phyloP scores from a whole-genome alignment of 2,888 invertebrate species.

The Caenorhabditis imperialis region DNA sequence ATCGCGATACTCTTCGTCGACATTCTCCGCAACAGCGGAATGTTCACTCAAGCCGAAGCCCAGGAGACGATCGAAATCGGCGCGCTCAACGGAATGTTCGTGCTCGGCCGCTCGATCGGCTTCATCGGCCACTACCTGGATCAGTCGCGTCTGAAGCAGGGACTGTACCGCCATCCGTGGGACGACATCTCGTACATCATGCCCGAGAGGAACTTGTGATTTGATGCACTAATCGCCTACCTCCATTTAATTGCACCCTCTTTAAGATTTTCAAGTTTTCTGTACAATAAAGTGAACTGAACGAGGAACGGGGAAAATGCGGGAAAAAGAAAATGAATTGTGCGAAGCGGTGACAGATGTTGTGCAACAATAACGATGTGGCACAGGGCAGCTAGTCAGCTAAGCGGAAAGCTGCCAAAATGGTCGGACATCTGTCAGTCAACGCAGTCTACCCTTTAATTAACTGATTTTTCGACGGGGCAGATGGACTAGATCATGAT shows the following conservation, averaged over 20 bases:
- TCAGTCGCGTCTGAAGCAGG: constrained; percentile 97
- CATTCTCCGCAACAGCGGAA: constrained; percentile 86
- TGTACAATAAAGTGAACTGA: constrained; percentile 21
- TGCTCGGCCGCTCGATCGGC: constrained; percentile 96
- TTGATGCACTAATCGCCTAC: background rate
- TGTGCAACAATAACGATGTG: constrained; percentile 29
- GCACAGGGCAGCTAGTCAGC: constrained; percentile 17
- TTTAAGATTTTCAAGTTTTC: constrained; percentile 6
- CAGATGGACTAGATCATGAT: too few relatives aligned
- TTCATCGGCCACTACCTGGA: constrained; percentile 98
- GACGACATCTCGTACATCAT: constrained; percentile 94
- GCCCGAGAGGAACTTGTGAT: constrained; percentile 81
- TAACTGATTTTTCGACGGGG: constrained; percentile 44
- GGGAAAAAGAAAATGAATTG: constrained; percentile 21
- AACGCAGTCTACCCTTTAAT: constrained; percentile 38
- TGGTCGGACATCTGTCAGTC: constrained; percentile 44
- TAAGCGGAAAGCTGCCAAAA: constrained; percentile 42
- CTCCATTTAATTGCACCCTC: background rate
- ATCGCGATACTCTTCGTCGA: constrained; percentile 98
- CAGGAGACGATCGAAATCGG: constrained; percentile 97
- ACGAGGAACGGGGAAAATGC: constrained; percentile 9
- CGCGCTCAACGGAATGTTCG: constrained; percentile 97
- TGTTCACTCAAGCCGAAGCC: constrained; percentile 87
- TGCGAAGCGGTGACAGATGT: constrained; percentile 22
- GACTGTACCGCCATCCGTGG: constrained; percentile 99